Evolutionary conservation across 2,113 vertebrate species (phyloP), one percentile per base, ranked within the genome.

Genomic region (Paramisgurnus dabryanus): DNA sequence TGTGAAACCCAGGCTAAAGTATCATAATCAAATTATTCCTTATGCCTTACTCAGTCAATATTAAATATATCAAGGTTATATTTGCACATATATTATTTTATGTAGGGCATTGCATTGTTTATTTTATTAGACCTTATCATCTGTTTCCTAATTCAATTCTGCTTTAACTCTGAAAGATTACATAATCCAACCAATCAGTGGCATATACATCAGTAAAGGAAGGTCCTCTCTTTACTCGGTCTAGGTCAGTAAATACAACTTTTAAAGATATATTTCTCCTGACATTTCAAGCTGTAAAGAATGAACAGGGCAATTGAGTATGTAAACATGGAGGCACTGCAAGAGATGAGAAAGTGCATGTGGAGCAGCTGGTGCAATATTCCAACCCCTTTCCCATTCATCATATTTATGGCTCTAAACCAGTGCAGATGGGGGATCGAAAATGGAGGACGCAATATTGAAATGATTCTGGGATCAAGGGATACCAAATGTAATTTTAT

Each of bases 331-430:
- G 76, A 73, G 70, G 86, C 84, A 69, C 79, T 88, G 87, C 86
- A 84, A 80, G 78, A 86, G 83, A 90, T 85, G 87, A 91, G 88
- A 87, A 84, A 92, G 89, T 90, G 89, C 89, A 91, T 88, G 86
- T 70, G 86, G 82, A 72, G 92, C 90, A 93, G 91, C 91, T 91
- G 93, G 88, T 76, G 84, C 88, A 84, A 72, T 86, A 87, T 82
- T 84, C 60, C n/a, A 82, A 82, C 84, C 81, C 86, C 86, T 81
- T 84, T 65, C 80, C 81, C 89, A 92, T 93, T 89, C 87, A 92
- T 93, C 92, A 92, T 84, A 76, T 93, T 94, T 92, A 93, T 88
- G 88, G 87, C 85, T 78, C 80, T 68, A 81, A 79, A 65, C 43
- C 58, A 58, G 55, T 40, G 84, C 84, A 80, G 66, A 60, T 79